Evolutionary conservation across 2,888 invertebrate genomes (phyloP).

Genomic region (Spodoptera picta): DNA sequence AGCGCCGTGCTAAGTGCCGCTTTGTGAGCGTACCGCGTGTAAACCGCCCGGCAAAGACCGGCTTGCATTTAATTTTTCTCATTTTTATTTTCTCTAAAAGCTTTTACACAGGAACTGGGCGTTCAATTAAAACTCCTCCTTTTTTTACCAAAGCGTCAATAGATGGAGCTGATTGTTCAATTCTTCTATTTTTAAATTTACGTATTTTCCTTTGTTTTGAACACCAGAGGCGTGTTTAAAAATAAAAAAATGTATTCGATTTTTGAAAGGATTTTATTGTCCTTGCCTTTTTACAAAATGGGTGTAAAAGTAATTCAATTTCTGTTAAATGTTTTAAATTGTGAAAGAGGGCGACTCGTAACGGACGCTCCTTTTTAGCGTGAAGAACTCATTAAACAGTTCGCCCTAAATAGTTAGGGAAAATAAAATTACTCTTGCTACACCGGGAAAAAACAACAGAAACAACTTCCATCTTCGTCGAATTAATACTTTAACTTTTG

Average conservation of each 20-base stretch:
- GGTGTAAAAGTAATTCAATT: conserved; percentile 49
- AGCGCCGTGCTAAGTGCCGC: conserved; percentile 74
- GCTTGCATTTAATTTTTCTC: conserved; percentile 68
- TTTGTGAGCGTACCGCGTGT: conserved; percentile 72
- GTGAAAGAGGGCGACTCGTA: conserved; percentile 36
- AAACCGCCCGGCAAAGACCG: conserved; percentile 71
- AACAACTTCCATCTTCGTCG: conserved; percentile 44
- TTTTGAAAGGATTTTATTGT: conserved; percentile 26
- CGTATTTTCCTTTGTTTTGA: conserved; percentile 11
- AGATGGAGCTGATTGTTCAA: conserved; percentile 65
- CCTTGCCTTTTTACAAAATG: conserved; percentile 26
- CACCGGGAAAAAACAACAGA: conserved; percentile 42
- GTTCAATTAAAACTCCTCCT: conserved; percentile 76
- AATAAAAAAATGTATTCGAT: conserved; percentile 29
- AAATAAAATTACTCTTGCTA: conserved; percentile 50
- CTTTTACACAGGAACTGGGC: conserved; percentile 73
- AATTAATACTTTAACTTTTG: conserved; percentile 47
- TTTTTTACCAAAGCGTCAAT: conserved; percentile 63
- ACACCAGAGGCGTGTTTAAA: conserved; percentile 5
- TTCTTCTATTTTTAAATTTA: conserved; percentile 44
- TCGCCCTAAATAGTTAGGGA: conserved; percentile 50
- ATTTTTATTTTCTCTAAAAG: conserved; percentile 76
- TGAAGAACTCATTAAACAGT: conserved; percentile 52
- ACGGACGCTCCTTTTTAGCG: conserved; percentile 45
- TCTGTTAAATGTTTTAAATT: conserved; percentile 49